Conservation (phyloP, 2,113 vertebrate genomes). For the Ciconia boyciana region DNA sequence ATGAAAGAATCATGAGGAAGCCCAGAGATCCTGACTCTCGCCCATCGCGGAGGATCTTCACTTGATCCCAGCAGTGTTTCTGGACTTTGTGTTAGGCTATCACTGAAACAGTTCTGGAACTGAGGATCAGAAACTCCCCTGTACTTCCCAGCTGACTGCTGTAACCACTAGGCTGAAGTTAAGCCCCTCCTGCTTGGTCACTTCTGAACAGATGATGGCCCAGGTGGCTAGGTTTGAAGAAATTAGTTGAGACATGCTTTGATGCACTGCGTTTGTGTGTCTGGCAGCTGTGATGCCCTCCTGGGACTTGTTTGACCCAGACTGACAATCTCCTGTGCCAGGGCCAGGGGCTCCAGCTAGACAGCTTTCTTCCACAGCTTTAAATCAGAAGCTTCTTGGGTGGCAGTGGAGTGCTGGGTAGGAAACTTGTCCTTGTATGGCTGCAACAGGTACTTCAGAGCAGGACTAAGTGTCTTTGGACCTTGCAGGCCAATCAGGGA, state of each 20-base stretch:
- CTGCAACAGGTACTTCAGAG: neutral
- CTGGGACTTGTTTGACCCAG: accelerated
- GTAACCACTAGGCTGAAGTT: neutral
- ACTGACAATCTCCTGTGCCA: accelerated
- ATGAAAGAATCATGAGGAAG: neutral
- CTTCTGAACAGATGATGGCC: neutral
- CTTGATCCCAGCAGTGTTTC: neutral
- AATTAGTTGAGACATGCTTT: neutral
- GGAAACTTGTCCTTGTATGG: neutral
- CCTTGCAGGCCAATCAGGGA: neutral
- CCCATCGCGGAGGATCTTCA: neutral
- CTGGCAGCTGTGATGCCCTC: neutral
- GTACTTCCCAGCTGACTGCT: neutral
- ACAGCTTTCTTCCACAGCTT: neutral
- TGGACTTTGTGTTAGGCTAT: neutral
- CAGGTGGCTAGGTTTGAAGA: neutral
- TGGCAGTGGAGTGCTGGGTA: neutral
- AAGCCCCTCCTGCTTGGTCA: neutral
- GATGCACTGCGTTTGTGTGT: neutral
- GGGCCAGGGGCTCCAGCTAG: neutral
- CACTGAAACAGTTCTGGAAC: neutral
- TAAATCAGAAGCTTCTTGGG: neutral
- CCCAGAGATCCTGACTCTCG: neutral
- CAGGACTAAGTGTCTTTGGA: neutral
- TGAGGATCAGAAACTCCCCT: neutral